A percentile compares a stretch with the other conserved stretches of the same genome.
These are phyloP conservation scores for Xylocopa sonorina DNA, from an alignment of 1,140 invertebrate species.

Conservation along the genomic window DNA sequence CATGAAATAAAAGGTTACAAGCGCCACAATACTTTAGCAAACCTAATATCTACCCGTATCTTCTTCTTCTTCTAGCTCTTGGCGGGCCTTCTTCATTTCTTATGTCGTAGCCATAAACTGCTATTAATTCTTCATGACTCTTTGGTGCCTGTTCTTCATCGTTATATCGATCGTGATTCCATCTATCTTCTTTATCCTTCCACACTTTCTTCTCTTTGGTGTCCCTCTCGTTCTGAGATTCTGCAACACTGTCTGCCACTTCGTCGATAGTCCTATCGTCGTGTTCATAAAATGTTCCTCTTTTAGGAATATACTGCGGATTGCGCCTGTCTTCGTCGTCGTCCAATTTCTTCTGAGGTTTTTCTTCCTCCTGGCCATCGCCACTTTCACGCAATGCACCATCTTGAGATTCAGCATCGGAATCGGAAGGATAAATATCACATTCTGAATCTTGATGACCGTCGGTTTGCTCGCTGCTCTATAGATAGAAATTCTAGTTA, in stretches of 20 bases:
- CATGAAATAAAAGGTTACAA: slow-evolving; percentile 5
- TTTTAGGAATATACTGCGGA: slow-evolving; percentile 98
- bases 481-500: slow-evolving; percentile 43
- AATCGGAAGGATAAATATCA: slow-evolving; percentile 80
- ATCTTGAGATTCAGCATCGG: slow-evolving; percentile 78
- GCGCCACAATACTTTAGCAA: not conserved
- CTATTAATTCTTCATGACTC: slow-evolving; percentile 91
- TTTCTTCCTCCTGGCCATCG: slow-evolving; percentile 85
- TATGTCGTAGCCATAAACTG: slow-evolving; percentile 97
- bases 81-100: slow-evolving; percentile 95
- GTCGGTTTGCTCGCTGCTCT: slow-evolving; percentile 81
- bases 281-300: slow-evolving; percentile 98
- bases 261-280: slow-evolving; percentile 93
- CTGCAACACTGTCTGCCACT: slow-evolving; percentile 73
- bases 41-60: slow-evolving; percentile 88
- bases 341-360: slow-evolving; percentile 88
- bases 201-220: slow-evolving; percentile 84
- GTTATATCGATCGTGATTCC: slow-evolving; percentile 95
- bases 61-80: slow-evolving; percentile 89
- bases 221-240: slow-evolving; percentile 77
- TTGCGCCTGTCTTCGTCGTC: slow-evolving; percentile 97
- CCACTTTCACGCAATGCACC: slow-evolving; percentile 82
- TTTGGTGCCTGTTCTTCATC: slow-evolving; percentile 93
- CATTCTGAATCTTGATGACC: slow-evolving; percentile 81
- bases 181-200: slow-evolving; percentile 87